Evolutionary conservation across 1,140 invertebrate species (phyloP).

Genomic region (Arion vulgaris): DNA sequence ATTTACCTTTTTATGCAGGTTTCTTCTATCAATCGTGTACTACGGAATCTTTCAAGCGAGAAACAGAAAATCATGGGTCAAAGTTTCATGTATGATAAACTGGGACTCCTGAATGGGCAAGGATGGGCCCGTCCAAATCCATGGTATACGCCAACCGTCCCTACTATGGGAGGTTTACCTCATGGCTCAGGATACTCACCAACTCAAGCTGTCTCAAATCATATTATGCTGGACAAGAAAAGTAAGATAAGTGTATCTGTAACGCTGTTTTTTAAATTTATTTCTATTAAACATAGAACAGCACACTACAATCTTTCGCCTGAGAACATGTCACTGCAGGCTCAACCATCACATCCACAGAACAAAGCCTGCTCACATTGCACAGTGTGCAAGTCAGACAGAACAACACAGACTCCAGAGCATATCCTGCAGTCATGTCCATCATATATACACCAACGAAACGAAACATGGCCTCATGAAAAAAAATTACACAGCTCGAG

Average conservation of each 20-base stretch:
- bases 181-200: constrained; percentile 63
- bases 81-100: constrained; percentile 95
- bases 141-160: constrained; percentile 81
- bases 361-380: too few species aligned
- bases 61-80: constrained; percentile 76
- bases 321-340: too few species aligned
- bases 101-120: constrained; percentile 95
- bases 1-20: constrained; percentile 80
- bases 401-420: too few species aligned
- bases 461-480: too few species aligned
- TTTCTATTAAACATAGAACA: too few species aligned
- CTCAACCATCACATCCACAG: too few species aligned
- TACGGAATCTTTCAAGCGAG: constrained; percentile 96
- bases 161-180: constrained; percentile 59
- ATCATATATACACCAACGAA: too few species aligned
- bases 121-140: constrained; percentile 78
- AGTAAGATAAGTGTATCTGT: constrained; percentile 73
- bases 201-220: constrained; percentile 71
- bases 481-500: too few species aligned
- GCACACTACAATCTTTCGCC: too few species aligned
- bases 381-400: too few species aligned
- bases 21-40: constrained; percentile 98
- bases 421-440: too few species aligned
- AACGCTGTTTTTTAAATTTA: too few species aligned
- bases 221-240: constrained; percentile 78